Base-by-base conservation (phyloP, 2,888 invertebrate genomes). In the Sipha maydis region DNA sequence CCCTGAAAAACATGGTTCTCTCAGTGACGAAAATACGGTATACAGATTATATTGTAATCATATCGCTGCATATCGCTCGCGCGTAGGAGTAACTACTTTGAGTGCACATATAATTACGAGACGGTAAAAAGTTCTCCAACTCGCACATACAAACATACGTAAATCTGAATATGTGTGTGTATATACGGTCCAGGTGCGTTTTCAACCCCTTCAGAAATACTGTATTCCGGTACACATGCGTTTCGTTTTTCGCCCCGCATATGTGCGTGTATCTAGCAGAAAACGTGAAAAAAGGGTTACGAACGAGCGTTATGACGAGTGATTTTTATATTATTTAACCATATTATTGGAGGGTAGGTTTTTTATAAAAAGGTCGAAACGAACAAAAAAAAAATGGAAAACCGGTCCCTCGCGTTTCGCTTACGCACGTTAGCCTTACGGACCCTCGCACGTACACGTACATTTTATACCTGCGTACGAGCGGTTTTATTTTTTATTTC, bases 341-440 rank as follows among this genome's bases (percentile, higher is more conserved):
- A 75, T 82, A 83, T 71, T 56, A 69, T 69, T 31, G 28, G 75
- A 67, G 88, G 88, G 80, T 88, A 48, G 56, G 38, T 88, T 88
- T 88, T 88, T 56, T 88, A 88, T 75, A 88, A 88, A 88, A 88
- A 88, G 88, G 75, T 76, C 88, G 82, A 82, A 88, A 80, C 14
- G 67, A 88, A 88, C 75, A 82, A 61, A 88, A 88, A 88, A 78
- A 78, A 78, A 41, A 69, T 71, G 76, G 38, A 76, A 41, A 88
- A 88, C 88, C 82, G 88, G 88, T 88, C 88, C 82, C 88, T 88
- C 80, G 38, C 25, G 80, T 77, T 69, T 77, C 67, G 78, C 76
- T 31, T 38, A 14, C 14, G 41, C 77, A n/a, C 31, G 76, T 71
- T 41, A 54, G 61, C 77, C 21, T 34, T 31, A 28, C 38, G n/a